Percentiles rank a stretch among this genome's conserved stretches.
phyloP scores from a whole-genome alignment of 2,113 vertebrate genomes.

The Piaya cayana region DNA sequence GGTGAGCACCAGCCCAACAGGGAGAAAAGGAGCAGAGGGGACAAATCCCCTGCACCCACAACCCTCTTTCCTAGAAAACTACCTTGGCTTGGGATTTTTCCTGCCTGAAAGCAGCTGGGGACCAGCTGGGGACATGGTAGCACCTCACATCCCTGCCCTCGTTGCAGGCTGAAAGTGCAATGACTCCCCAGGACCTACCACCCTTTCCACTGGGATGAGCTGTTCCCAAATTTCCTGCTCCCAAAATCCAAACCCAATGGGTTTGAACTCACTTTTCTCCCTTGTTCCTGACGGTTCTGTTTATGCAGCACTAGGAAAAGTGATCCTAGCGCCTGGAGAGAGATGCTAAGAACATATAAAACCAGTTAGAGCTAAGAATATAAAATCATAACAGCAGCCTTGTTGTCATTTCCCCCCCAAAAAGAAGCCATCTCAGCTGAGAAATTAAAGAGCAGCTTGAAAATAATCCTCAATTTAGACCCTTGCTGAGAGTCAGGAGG shows the following conservation, averaged over 20 bases:
- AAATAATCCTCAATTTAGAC: neutral
- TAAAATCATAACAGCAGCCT: neutral
- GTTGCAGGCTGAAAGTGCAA: no score
- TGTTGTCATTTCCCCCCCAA: neutral
- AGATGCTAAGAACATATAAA: accelerated
- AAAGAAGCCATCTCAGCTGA: neutral
- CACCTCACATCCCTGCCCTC: accelerated
- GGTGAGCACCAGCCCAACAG: neutral
- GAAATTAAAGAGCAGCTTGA: neutral
- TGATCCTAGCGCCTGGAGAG: neutral
- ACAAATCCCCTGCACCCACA: no score
- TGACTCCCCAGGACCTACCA: accelerated
- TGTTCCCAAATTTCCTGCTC: neutral
- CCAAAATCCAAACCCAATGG: neutral
- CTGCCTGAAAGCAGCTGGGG: neutral
- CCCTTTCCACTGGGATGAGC: accelerated
- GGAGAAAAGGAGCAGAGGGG: neutral
- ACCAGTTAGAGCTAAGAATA: neutral
- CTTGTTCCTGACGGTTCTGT: accelerated
- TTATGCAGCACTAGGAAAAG: neutral
- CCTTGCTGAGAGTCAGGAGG: accelerated
- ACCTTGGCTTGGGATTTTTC: neutral
- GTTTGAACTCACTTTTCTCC: neutral
- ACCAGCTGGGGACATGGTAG: neutral
- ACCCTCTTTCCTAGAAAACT: neutral